These are phyloP conservation scores for Ictidomys tridecemlineatus DNA, from an alignment of 2,113 vertebrate genomes.

Conservation along the genomic window DNA sequence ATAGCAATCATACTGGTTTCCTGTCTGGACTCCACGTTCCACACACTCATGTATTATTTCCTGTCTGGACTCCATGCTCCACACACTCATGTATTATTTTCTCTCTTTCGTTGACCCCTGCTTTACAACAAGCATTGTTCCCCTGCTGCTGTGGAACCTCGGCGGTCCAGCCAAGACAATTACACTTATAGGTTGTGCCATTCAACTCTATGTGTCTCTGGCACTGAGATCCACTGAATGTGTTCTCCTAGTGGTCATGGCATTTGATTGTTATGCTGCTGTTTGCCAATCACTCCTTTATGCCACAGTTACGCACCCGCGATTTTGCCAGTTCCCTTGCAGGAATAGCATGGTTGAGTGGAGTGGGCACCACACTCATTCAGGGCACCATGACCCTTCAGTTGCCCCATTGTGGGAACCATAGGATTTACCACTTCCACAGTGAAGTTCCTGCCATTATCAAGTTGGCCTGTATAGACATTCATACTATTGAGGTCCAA, in stretches of 20 bases:
- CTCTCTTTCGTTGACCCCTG: conserved; percentile 75
- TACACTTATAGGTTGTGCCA: conserved; percentile 52
- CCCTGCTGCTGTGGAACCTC: conserved; percentile 65
- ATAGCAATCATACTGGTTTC: conserved; percentile 71
- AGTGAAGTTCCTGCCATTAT: conserved; percentile 76
- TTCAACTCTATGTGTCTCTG: conserved; percentile 69
- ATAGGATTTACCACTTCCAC: conserved; percentile 49
- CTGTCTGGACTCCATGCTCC: not conserved
- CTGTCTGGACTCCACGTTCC: conserved; percentile 51
- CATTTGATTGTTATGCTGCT: conserved; percentile 72
- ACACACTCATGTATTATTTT: too few relatives aligned
- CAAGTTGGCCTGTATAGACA: conserved; percentile 71
- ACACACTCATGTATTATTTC: conserved; percentile 74
- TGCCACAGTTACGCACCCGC: conserved; percentile 44
- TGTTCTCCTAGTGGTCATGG: conserved; percentile 72
- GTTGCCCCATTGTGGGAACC: conserved; percentile 65
- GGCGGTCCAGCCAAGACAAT: conserved; percentile 60
- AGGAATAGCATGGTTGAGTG: conserved; percentile 68
- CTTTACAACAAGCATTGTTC: conserved; percentile 68
- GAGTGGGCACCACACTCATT: conserved; percentile 58
- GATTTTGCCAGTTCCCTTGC: conserved; percentile 44
- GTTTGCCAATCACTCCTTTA: conserved; percentile 71
- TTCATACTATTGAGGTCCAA: conserved; percentile 58
- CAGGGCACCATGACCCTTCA: conserved; percentile 48
- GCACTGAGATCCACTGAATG: conserved; percentile 68